A percentile compares a stretch with the other conserved stretches of the same genome.
Evolutionary conservation across 2,888 invertebrate genomes (phyloP).

Genomic region (Eupithecia inturbata): DNA sequence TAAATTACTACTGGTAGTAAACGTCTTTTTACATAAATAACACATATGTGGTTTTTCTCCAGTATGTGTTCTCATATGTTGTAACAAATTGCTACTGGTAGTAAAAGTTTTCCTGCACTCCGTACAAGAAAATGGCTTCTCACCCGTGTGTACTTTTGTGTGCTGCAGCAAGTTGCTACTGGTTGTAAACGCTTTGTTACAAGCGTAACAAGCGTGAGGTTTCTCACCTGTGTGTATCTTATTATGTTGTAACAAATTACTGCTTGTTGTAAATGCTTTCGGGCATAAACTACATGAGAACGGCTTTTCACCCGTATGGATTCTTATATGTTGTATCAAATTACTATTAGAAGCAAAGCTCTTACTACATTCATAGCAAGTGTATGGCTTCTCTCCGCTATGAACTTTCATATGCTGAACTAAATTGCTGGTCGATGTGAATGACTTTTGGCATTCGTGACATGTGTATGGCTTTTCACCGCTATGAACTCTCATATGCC

Average conservation of each 20-base stretch:
- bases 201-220: constrained; percentile 22
- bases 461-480: constrained; percentile 21
- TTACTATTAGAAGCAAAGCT: constrained; percentile 26
- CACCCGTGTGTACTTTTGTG: constrained; percentile 19
- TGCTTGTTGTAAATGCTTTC: constrained; percentile 24
- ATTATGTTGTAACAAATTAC: constrained; percentile 26
- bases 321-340: constrained; percentile 19
- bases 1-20: constrained; percentile 28
- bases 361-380: constrained; percentile 21
- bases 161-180: constrained; percentile 28
- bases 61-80: constrained; percentile 28
- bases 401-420: constrained; percentile 25
- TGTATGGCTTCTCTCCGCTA: constrained; percentile 16
- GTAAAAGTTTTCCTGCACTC: constrained; percentile 14
- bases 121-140: constrained; percentile 16
- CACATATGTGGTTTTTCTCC: constrained; percentile 25
- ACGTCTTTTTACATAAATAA: constrained; percentile 25
- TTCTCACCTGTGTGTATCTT: constrained; percentile 31
- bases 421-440: constrained; percentile 24
- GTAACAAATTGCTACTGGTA: constrained; percentile 20
- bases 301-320: constrained; percentile 24
- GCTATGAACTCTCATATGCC: constrained; percentile 19
- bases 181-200: constrained; percentile 24
- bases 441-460: constrained; percentile 15
- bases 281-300: constrained; percentile 15